Percentiles rank a stretch among this genome's conserved stretches.
Evolutionary conservation across 1,140 invertebrate genomes (phyloP).

Genomic region (Lordiphosa mommai): DNA sequence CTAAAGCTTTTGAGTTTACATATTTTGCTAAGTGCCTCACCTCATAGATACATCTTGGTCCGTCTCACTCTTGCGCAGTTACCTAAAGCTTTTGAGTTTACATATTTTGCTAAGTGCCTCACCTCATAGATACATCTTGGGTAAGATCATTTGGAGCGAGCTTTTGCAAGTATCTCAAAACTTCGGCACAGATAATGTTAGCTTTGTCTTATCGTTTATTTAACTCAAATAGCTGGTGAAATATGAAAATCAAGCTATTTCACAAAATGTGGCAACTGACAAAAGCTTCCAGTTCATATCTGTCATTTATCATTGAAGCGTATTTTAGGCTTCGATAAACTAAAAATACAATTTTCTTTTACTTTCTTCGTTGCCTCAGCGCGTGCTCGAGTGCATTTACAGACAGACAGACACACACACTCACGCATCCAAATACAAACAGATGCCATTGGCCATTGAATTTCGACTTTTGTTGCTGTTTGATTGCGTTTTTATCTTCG

Average conservation of each 20-base stretch:
- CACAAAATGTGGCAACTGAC: background rate
- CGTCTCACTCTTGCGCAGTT: too few species aligned
- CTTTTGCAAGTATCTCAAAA: too few species aligned
- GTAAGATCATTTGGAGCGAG: too few species aligned
- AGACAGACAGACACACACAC: constrained; percentile 15
- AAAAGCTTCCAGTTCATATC: background rate
- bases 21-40: too few species aligned
- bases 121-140: too few species aligned
- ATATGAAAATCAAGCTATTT: background rate
- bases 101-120: too few species aligned
- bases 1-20: too few species aligned
- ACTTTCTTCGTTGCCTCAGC: constrained; percentile 15
- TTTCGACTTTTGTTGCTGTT: constrained; percentile 58
- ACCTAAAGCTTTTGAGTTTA: too few species aligned
- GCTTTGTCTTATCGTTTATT: too few species aligned
- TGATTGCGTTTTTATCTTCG: constrained; percentile 75
- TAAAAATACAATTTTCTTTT: background rate
- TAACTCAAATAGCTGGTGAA: background rate
- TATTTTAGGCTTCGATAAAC: background rate
- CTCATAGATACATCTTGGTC: too few species aligned
- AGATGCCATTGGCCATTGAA: constrained; percentile 52
- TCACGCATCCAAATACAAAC: constrained; percentile 42
- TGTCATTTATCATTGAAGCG: background rate
- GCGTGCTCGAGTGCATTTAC: constrained; percentile 72
- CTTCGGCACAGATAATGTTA: too few species aligned